Evolutionary conservation across 2,888 invertebrate species (phyloP).

Genomic region (Halictus ligatus): DNA sequence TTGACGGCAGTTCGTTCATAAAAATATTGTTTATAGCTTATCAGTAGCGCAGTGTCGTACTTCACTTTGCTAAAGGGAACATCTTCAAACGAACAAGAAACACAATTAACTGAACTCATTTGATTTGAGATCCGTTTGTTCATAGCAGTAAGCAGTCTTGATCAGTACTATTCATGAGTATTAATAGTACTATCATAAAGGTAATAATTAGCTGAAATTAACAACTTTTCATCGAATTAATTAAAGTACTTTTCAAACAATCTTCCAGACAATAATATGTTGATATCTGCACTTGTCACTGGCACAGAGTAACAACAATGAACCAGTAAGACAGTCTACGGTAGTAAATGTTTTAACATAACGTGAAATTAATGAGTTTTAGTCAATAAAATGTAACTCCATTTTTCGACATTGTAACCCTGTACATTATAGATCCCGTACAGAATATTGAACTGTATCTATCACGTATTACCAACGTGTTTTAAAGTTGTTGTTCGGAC

Average conservation of each 20-base stretch:
- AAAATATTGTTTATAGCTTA: background rate
- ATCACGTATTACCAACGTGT: no score
- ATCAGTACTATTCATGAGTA: background rate
- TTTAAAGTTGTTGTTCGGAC: no score
- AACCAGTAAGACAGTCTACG: background rate
- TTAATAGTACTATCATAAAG: background rate
- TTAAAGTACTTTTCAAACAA: background rate
- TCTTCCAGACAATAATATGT: background rate
- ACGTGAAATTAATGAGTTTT: background rate
- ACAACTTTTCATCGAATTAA: background rate
- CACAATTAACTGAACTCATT: background rate
- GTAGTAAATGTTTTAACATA: background rate
- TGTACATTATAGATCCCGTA: no score
- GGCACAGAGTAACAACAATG: background rate
- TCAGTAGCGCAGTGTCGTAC: slow-evolving; percentile 23
- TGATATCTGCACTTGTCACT: background rate
- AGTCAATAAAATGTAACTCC: no score
- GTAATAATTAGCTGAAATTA: background rate
- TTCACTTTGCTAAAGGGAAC: slow-evolving; percentile 11
- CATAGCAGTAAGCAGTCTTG: background rate
- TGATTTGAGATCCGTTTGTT: background rate
- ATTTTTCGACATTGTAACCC: no score
- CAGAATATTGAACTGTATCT: no score
- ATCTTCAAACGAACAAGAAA: background rate
- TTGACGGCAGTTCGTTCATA: background rate